phyloP scores from a whole-genome alignment of 2,113 vertebrate species.

The Proteles cristata region DNA sequence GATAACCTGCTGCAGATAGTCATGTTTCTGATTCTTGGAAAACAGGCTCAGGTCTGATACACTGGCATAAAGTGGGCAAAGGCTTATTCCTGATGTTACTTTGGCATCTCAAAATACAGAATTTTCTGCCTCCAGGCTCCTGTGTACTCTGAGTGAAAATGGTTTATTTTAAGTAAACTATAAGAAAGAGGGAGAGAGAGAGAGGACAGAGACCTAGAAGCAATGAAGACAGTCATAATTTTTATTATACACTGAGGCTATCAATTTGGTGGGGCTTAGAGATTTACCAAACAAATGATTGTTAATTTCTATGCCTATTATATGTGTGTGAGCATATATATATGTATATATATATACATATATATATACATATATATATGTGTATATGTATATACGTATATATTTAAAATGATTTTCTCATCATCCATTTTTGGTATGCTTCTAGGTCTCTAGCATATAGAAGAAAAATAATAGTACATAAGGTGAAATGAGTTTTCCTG shows the following conservation, averaged over 20 bases:
- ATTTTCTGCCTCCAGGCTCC: not conserved
- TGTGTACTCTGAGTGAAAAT: not conserved
- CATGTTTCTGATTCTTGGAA: not conserved
- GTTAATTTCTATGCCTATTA: not conserved
- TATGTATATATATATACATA: too few species aligned
- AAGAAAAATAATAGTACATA: not conserved
- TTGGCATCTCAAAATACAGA: not conserved
- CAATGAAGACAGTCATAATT: not conserved
- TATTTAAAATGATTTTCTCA: not conserved
- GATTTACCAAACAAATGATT: not conserved
- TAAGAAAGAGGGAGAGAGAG: not conserved
- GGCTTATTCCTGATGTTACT: not conserved
- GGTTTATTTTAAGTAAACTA: not conserved
- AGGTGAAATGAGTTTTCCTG: not conserved
- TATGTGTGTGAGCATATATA: too few species aligned
- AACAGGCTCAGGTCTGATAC: not conserved
- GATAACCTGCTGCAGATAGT: not conserved
- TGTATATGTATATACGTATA: fast-evolving
- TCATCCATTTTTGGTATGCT: not conserved
- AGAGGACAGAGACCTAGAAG: not conserved
- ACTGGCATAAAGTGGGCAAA: not conserved
- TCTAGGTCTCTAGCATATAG: not conserved
- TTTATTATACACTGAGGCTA: not conserved
- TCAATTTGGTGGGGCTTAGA: not conserved
- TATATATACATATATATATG: too few species aligned